These are phyloP conservation scores for Paraplagusia blochii DNA, from an alignment of 2,113 vertebrate genomes.

Conservation along the genomic window DNA sequence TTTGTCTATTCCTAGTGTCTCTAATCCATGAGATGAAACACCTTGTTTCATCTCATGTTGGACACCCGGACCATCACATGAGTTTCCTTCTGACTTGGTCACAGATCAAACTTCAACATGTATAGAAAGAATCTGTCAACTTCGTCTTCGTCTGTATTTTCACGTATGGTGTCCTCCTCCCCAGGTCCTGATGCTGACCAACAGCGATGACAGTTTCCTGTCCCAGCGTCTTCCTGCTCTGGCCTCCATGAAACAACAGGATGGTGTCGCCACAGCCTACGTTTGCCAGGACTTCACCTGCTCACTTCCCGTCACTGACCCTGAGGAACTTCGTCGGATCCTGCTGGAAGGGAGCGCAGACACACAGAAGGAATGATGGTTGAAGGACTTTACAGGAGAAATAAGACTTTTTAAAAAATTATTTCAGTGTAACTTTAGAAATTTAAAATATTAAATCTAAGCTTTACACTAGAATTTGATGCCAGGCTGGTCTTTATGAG, in stretches of 20 bases:
- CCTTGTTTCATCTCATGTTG: too few relatives aligned
- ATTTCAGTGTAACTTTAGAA: too few relatives aligned
- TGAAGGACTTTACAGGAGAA: not conserved
- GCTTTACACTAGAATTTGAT: not conserved
- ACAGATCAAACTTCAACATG: too few relatives aligned
- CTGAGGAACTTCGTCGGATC: constrained; percentile 78
- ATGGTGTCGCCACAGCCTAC: constrained; percentile 80
- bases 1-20: too few relatives aligned
- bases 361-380: not conserved
- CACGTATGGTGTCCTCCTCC: not conserved
- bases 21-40: too few relatives aligned
- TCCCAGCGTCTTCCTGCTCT: constrained; percentile 82
- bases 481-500: constrained; percentile 9
- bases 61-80: too few relatives aligned
- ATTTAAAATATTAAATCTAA: too few relatives aligned
- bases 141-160: not conserved
- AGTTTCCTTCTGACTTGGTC: too few relatives aligned
- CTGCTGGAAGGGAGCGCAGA: constrained; percentile 66
- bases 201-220: constrained; percentile 79
- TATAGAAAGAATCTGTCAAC: too few relatives aligned
- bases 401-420: too few relatives aligned
- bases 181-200: constrained; percentile 86
- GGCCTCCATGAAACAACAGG: constrained; percentile 75
- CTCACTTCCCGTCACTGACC: constrained; percentile 83
- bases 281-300: constrained; percentile 87